These are phyloP conservation scores for Theropithecus gelada DNA, from an alignment of 2,113 vertebrate genomes.

Conservation along the genomic window DNA sequence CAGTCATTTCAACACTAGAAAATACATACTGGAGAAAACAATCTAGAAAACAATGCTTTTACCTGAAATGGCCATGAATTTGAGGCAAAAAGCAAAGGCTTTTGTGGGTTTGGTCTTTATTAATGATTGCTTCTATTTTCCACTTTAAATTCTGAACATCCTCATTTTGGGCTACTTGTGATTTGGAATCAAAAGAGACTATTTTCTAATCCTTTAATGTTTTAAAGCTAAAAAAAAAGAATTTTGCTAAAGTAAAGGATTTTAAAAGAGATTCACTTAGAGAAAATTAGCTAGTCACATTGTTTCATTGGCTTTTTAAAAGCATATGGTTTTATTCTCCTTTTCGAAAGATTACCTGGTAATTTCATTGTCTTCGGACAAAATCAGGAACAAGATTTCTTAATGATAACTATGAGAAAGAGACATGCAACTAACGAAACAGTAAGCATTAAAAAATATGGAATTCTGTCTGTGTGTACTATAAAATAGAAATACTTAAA, in stretches of 20 bases:
- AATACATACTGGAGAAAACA: not conserved
- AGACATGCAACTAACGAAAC: not conserved
- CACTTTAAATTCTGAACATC: not conserved
- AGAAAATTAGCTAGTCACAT: not conserved
- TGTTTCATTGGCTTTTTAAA: not conserved
- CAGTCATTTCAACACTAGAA: not conserved
- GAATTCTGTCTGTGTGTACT: not conserved
- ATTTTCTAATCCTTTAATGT: not conserved
- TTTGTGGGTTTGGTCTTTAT: not conserved
- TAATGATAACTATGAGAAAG: not conserved
- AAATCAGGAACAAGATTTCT: not conserved
- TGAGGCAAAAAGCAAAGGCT: not conserved
- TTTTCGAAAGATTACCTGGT: not conserved
- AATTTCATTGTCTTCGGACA: not conserved
- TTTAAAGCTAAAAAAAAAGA: not conserved
- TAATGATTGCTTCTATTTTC: not conserved
- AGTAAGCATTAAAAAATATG: not conserved
- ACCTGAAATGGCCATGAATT: not conserved
- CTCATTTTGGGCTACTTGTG: not conserved
- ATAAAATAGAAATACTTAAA: not conserved
- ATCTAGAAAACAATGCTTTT: not conserved
- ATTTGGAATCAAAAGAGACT: not conserved
- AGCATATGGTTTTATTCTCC: not conserved
- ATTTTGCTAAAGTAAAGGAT: not conserved
- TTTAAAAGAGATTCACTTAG: not conserved